Evolutionary conservation across 2,113 vertebrate species (phyloP).

Genomic region (Platycercus adscitus): DNA sequence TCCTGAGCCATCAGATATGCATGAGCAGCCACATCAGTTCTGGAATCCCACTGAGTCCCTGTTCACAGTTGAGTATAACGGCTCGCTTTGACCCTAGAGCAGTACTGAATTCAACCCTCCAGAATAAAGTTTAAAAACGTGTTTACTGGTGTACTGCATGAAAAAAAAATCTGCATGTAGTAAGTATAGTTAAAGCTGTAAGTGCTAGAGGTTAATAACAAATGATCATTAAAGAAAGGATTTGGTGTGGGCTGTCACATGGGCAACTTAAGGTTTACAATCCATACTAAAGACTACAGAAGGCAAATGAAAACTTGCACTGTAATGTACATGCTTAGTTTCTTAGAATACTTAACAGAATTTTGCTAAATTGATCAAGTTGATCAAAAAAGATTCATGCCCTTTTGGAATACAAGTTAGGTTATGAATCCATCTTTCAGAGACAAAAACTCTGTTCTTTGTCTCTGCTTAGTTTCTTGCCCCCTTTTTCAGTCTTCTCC

Average conservation of each 20-base stretch:
- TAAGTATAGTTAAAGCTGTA: background rate
- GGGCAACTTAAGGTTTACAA: background rate
- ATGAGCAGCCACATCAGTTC: background rate
- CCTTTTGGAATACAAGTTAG: background rate
- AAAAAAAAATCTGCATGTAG: background rate
- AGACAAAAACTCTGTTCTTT: background rate
- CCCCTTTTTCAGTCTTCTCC: background rate
- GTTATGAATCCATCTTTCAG: background rate
- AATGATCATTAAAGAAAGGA: background rate
- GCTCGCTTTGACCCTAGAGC: background rate
- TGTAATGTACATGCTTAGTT: background rate
- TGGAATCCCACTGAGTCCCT: background rate
- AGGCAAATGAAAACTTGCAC: background rate
- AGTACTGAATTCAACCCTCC: background rate
- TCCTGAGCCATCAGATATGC: background rate
- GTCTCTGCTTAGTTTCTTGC: background rate
- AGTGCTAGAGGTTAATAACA: background rate
- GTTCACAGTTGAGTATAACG: background rate
- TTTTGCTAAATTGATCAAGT: background rate
- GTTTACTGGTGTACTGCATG: background rate
- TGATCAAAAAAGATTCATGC: background rate
- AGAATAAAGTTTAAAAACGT: background rate
- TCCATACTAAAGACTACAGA: background rate
- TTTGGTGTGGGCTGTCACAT: accelerated
- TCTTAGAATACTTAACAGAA: background rate